Evolutionary conservation across 2,888 invertebrate genomes (phyloP).

Genomic region (Ceraclea dissimilis): DNA sequence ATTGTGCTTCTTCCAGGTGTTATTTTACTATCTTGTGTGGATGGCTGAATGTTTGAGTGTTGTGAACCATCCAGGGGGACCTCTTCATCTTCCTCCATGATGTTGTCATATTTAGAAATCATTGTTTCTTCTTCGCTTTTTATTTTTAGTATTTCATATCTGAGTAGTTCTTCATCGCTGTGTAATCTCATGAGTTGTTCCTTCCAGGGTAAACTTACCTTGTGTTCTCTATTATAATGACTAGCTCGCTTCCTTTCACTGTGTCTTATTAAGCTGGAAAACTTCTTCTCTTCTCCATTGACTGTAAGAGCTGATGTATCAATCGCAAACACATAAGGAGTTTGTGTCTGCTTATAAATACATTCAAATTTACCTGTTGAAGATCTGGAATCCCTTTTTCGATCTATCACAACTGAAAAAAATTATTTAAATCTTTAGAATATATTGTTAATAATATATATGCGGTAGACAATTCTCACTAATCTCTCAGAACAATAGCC

Average conservation of each 20-base stretch:
- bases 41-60: neutral
- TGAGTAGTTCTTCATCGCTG: slow-evolving; percentile 11
- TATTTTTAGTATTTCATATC: slow-evolving; percentile 6
- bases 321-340: slow-evolving; percentile 19
- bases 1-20: too few relatives aligned
- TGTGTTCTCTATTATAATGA: neutral
- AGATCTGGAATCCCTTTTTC: slow-evolving; percentile 35
- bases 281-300: slow-evolving; percentile 28
- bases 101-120: neutral
- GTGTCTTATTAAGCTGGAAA: neutral
- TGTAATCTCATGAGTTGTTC: slow-evolving; percentile 8
- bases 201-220: slow-evolving; percentile 10
- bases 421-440: neutral
- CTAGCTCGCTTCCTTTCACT: neutral
- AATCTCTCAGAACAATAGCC: too few relatives aligned
- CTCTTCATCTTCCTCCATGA: neutral
- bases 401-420: slow-evolving; percentile 49
- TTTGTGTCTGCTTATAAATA: slow-evolving; percentile 41
- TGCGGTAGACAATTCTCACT: too few relatives aligned
- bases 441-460: slow-evolving; percentile 3
- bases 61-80: neutral
- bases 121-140: slow-evolving; percentile 8
- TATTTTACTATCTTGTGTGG: too few relatives aligned
- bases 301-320: slow-evolving; percentile 32
- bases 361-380: slow-evolving; percentile 55